Evolutionary conservation across 2,888 invertebrate species (phyloP).

Genomic region (Chaetogeoica ovagalla): DNA sequence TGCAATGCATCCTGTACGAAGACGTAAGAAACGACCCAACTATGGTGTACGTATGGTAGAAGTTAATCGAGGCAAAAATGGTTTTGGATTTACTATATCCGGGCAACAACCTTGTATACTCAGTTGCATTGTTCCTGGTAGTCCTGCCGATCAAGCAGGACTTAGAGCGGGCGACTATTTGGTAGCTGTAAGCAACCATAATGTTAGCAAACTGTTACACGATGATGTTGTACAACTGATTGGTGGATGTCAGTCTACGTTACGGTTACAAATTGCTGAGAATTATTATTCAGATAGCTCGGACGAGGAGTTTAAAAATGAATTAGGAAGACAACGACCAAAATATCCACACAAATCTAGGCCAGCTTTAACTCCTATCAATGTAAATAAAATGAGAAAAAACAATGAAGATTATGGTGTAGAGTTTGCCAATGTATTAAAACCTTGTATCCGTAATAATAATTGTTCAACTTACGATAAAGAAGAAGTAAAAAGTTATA

Average conservation of each 20-base stretch:
- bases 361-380: constrained; percentile 46
- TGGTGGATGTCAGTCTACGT: constrained; percentile 80
- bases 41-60: constrained; percentile 82
- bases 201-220: constrained; percentile 88
- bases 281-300: constrained; percentile 84
- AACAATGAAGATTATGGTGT: constrained; percentile 11
- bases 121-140: constrained; percentile 86
- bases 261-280: constrained; percentile 83
- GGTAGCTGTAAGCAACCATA: constrained; percentile 86
- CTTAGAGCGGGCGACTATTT: constrained; percentile 89
- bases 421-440: constrained; percentile 25
- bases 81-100: constrained; percentile 97
- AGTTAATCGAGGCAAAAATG: constrained; percentile 81
- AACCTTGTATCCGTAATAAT: constrained; percentile 39
- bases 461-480: constrained; percentile 46
- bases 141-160: constrained; percentile 88
- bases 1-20: constrained; percentile 66
- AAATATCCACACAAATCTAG: constrained; percentile 65
- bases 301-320: constrained; percentile 72
- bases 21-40: constrained; percentile 72
- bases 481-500: constrained; percentile 41
- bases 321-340: constrained; percentile 64
- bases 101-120: constrained; percentile 95
- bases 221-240: constrained; percentile 91
- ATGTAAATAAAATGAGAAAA: constrained; percentile 54